A percentile compares a stretch with the other conserved stretches of the same genome.
phyloP scores from a whole-genome alignment of 2,888 invertebrate genomes.

The Pollenia labialis region DNA sequence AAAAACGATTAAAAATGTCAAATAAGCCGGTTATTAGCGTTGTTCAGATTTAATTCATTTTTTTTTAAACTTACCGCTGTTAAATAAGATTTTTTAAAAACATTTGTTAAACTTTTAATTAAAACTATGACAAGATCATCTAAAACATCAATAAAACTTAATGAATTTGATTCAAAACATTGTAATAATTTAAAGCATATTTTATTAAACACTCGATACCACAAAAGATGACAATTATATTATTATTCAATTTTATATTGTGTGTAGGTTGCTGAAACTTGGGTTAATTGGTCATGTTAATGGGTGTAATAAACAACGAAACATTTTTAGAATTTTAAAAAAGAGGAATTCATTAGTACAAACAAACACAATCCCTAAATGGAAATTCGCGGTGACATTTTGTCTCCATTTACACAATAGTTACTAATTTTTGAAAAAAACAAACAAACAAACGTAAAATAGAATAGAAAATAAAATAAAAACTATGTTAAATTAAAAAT shows the following conservation, averaged over 20 bases:
- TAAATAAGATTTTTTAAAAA: not conserved
- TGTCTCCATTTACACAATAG: conserved; percentile 50
- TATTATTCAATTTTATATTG: not conserved
- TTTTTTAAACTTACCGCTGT: conserved; percentile 40
- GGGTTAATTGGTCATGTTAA: conserved; percentile 55
- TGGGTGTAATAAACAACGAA: conserved; percentile 51
- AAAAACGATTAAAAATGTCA: conserved; percentile 32
- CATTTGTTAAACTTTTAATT: too few species aligned
- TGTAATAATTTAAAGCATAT: conserved; percentile 2
- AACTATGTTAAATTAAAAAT: conserved; percentile 3
- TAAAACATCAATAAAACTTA: conserved; percentile 1
- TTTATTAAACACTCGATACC: not conserved
- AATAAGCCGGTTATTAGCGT: not conserved
- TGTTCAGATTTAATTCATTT: conserved; percentile 4
- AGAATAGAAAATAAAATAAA: conserved; percentile 29
- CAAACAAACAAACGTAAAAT: conserved; percentile 56
- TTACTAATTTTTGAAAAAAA: not conserved
- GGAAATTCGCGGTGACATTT: conserved; percentile 51
- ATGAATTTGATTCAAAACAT: not conserved
- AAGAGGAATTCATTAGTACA: conserved; percentile 22
- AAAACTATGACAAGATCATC: too few species aligned
- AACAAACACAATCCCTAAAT: conserved; percentile 27
- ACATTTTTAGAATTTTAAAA: conserved; percentile 56
- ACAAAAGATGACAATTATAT: not conserved
- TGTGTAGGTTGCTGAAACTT: conserved; percentile 41